Base-by-base conservation (phyloP, 2,888 invertebrate species). In the Tanypteryx hageni region DNA sequence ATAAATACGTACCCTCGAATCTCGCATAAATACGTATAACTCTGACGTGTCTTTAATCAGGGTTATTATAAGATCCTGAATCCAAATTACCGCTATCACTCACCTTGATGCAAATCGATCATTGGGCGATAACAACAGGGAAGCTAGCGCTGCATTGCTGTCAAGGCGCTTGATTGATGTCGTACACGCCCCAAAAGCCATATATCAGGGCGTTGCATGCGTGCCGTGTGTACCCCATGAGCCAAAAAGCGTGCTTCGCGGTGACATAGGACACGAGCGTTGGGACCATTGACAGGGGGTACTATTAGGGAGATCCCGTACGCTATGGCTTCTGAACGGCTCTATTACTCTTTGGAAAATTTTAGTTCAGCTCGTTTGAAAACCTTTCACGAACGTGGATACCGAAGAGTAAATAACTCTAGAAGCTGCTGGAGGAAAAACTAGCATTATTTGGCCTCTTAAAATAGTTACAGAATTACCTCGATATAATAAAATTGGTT, bases 81-180 rank as follows among this genome's bases (percentile, higher is more conserved):
- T 22, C 86, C 31, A 56, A 86, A 64, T 64, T 44, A 44, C 14
- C 64, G 89, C 64, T 64, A 89, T 89, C 89, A 68, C 44, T 68
- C 89, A 89, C 64, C 64, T 57, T 18, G 64, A 64, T 56, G 22
- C 89, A 89, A 89, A 89, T 68, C 44, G 89, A 89, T 89, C 64
- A 89, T 44, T 31, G 7, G 64, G 89, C 31, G 61, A 61, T 68
- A 44, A n/a, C 64, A 44, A 44, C 16, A 59, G 56, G 64, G n/a
- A 89, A 89, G 61, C 61, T 31, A 5, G 61, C 59, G 89, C 44
- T 44, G 68, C 44, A 68, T 68, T 44, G 44, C 89, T 89, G 89
- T 89, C 89, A 9, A 61, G 8, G 44, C 16, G 13, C 61, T 61
- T 89, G 89, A 89, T 89, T 89, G 89, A 89, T 89, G 89, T n/a